Evolutionary conservation across 2,797 vertebrate genomes (phyloP).

Genomic region (Enteromius treurensis): DNA sequence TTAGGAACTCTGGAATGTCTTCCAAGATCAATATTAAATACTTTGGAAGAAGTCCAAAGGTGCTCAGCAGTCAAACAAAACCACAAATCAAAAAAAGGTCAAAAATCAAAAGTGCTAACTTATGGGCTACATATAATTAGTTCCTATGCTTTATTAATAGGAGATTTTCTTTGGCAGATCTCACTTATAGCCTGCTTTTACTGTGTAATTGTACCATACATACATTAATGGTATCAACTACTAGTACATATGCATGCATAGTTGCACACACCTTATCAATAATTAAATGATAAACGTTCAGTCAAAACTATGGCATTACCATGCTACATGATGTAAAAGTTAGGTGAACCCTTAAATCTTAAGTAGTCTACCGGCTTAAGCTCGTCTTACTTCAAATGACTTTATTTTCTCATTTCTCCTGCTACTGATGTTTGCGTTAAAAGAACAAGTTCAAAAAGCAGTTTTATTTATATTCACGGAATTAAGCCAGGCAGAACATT

Average conservation of each 20-base stretch:
- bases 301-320: background rate
- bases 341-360: background rate
- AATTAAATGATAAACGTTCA: background rate
- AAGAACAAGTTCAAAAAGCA: background rate
- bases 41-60: slow-evolving; percentile 2
- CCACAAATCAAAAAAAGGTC: background rate
- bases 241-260: too few relatives aligned
- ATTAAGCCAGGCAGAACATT: background rate
- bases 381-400: background rate
- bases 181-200: background rate
- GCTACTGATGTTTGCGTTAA: background rate
- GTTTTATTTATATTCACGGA: background rate
- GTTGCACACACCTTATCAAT: background rate
- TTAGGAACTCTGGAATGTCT: slow-evolving; percentile 29
- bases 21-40: slow-evolving; percentile 15
- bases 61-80: background rate
- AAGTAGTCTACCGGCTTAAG: background rate
- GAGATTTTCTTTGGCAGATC: background rate
- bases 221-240: too few relatives aligned
- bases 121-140: background rate
- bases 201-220: background rate
- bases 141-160: background rate
- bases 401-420: background rate
- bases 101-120: background rate
- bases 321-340: background rate